Evolutionary conservation across 2,797 vertebrate species (phyloP), one percentile per base, ranked within the genome.

Genomic region (Moxostoma hubbsi): DNA sequence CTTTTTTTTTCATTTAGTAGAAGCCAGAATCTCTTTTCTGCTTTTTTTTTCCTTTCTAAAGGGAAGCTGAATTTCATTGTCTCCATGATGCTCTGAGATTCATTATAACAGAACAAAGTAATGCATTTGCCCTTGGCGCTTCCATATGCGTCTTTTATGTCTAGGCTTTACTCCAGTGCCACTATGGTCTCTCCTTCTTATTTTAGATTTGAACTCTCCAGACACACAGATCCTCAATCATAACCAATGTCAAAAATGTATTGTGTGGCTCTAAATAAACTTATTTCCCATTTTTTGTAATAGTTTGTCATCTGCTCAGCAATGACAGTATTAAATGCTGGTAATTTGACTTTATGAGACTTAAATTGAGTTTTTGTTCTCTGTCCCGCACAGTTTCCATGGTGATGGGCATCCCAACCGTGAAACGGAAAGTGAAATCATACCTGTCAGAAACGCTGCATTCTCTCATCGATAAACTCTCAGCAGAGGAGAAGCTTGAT

Each of bases 371-470:
- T 47, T 65, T 79, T 65, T 65, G 5, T 10, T 70, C 15, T 15
- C 13, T 81, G 61, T 79, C 18, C 64, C 79, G 71, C 89, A 45
- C 91, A 99, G 98, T 99, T 93, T 98, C 98, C 88, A 95, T 99
- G 93, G 97, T 99, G 87, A 98, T 99, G 97, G 98, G 98, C 83
- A 97, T 99, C 89, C 98, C 98, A 83, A 99, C 98, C 3, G 98
- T 99, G 90, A 98, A 96, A 91, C 93, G 98, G 86, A 97, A 99
- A 94, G 96, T 99, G 87, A 99, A 97, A 93, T 98, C 97, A 15
- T 99, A 99, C 87, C 94, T 99, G 90, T 93, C 95, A 54, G 97
- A 99, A 91, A 99, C 98, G 8, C 94, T 99, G 63, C 97, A 94
- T 85, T 99, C 98, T 0, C 94, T 99, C 82, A 97, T 99, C 87